Evolutionary conservation across 2,797 vertebrate genomes (phyloP).

Genomic region (Channallabes apus): DNA sequence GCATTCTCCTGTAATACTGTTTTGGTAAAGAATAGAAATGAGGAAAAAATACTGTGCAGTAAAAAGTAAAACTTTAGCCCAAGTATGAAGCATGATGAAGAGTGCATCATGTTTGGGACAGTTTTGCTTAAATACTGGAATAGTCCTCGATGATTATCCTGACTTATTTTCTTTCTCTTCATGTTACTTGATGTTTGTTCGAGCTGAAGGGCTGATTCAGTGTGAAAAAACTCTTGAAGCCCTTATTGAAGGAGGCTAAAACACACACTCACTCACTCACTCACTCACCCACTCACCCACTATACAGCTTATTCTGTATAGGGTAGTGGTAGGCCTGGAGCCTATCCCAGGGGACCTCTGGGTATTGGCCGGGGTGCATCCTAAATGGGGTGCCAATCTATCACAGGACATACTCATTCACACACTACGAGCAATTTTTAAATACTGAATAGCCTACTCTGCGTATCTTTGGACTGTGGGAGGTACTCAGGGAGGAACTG

Average conservation of each 20-base stretch:
- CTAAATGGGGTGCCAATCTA: no score
- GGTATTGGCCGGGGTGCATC: no score
- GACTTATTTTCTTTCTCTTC: not conserved
- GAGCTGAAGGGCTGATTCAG: not conserved
- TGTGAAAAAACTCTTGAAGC: not conserved
- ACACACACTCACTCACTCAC: no score
- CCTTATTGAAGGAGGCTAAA: not conserved
- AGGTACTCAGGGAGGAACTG: no score
- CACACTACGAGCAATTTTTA: no score
- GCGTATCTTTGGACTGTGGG: no score
- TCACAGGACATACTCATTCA: no score
- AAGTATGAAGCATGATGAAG: not conserved
- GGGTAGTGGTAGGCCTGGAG: no score
- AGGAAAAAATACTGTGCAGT: not conserved
- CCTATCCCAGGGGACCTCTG: no score
- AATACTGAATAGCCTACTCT: no score
- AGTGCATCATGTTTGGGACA: not conserved
- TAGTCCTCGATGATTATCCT: not conserved
- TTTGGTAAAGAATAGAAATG: not conserved
- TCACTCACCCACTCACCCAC: no score
- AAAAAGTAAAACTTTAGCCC: not conserved
- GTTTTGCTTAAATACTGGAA: not conserved
- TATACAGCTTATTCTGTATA: no score
- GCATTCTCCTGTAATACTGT: not conserved
- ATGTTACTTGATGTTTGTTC: not conserved